Evolutionary conservation across 1,140 invertebrate genomes (phyloP).

Genomic region (Macrobrachium nipponense): DNA sequence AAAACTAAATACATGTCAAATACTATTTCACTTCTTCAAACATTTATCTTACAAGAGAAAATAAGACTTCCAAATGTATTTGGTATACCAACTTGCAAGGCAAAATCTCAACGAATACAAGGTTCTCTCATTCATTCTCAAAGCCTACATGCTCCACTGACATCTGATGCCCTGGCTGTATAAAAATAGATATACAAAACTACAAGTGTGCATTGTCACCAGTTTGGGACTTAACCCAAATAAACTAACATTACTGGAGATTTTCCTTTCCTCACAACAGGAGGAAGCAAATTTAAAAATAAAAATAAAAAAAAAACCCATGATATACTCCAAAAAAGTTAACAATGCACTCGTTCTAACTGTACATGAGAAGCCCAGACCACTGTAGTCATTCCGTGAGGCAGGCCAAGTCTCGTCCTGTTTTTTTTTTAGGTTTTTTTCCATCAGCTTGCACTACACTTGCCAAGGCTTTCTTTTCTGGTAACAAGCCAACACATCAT

Average conservation of each 20-base stretch:
- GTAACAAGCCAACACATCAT: constrained; percentile 50
- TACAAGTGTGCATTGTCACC: constrained; percentile 63
- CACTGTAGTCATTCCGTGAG: constrained; percentile 43
- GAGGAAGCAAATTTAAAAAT: constrained; percentile 27
- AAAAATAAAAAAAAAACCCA: constrained; percentile 41
- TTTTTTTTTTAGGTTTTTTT: constrained; percentile 28
- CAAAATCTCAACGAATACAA: too few species aligned
- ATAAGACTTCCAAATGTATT: too few species aligned
- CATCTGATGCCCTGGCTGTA: constrained; percentile 38
- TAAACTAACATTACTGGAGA: constrained; percentile 1
- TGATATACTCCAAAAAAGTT: constrained; percentile 34
- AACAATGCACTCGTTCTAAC: constrained; percentile 59
- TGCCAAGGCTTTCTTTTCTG: neutral
- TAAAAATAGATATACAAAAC: constrained; percentile 66
- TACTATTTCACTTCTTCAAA: too few species aligned
- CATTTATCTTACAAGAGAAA: too few species aligned
- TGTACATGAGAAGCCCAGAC: constrained; percentile 57
- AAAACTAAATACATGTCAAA: too few species aligned
- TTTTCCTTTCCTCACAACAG: too few species aligned
- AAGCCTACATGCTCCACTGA: too few species aligned
- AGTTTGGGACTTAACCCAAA: constrained; percentile 29
- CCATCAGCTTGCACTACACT: neutral
- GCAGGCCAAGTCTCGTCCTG: constrained; percentile 38
- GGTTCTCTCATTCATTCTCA: neutral
- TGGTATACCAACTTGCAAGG: too few species aligned